phyloP scores from a whole-genome alignment of 2,113 vertebrate genomes.

The Miniopterus natalensis region DNA sequence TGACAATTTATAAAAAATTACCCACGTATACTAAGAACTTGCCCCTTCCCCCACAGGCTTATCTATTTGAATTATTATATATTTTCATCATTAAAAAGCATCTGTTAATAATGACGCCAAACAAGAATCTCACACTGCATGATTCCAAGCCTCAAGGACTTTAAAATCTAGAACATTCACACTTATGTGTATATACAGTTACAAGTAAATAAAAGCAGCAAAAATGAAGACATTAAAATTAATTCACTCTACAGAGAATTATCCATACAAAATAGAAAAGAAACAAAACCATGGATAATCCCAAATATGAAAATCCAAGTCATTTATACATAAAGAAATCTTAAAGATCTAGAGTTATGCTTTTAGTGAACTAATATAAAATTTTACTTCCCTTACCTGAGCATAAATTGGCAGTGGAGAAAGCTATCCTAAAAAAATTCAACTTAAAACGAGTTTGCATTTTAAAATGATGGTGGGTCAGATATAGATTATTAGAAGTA shows the following conservation, averaged over 20 bases:
- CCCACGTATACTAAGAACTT: background rate
- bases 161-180: constrained; percentile 46
- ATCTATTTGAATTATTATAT: background rate
- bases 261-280: background rate
- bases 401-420: background rate
- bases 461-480: constrained; percentile 47
- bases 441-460: constrained; percentile 30
- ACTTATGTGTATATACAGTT: background rate
- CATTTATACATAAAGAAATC: constrained; percentile 9
- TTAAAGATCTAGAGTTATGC: constrained; percentile 25
- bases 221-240: constrained; percentile 37
- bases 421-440: background rate
- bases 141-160: background rate
- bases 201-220: constrained; percentile 38
- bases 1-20: constrained; percentile 19
- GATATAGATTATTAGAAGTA: constrained; percentile 35
- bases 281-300: background rate
- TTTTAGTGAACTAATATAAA: constrained; percentile 25
- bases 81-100: constrained; percentile 20
- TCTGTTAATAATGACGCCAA: constrained; percentile 44
- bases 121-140: constrained; percentile 24
- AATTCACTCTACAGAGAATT: constrained; percentile 22
- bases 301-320: constrained; percentile 25
- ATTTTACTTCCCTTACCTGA: background rate
- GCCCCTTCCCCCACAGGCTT: background rate